Base-by-base conservation (phyloP, 2,113 vertebrate species). In the Vulpes vulpes region DNA sequence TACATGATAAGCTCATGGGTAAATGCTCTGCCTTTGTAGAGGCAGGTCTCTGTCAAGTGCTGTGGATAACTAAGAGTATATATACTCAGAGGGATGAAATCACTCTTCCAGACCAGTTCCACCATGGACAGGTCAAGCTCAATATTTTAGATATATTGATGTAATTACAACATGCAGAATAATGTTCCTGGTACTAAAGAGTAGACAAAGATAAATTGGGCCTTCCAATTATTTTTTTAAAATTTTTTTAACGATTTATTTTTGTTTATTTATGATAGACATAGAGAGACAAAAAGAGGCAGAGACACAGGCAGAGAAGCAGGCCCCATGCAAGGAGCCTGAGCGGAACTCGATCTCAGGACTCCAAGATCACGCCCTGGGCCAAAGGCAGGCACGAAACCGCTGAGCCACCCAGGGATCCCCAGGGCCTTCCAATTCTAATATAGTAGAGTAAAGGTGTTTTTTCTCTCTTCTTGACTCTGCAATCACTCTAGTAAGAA, bases 321-420 rank as follows among this genome's bases (percentile, higher is more conserved):
- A 43, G 43, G 43, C 43, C 43, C 43, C 43, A 43, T 43, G 43
- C 43, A 43, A 43, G 43, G 6, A 43, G 7, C 43, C 43, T 1
- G 7, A 43, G 43, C 0, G 7, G 43, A 7, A 43, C 7, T 43
- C 0, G 43, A 43, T 43, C 43, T 5, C 7, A 6, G 43, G 43
- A 7, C 43, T 43, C 43, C 6, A 43, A 0, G 43, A 43, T 43
- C 43, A 43, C 43, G 6, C 5, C 43, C 43, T 43, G 6, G 43
- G 43, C 43, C 43, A 43, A 43, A 43, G 5, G 43, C 43, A 43
- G 43, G 43, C 6, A 7, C 0, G 43, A 43, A 43, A 43, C 43
- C 7, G 43, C 43, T 43, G 43, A 43, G 43, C 43, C 43, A 43
- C 43, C 43, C 43, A 43, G 43, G 43, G 43, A 43, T 43, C 43